phyloP scores from a whole-genome alignment of 2,797 vertebrate species.

The Uromys caudimaculatus region DNA sequence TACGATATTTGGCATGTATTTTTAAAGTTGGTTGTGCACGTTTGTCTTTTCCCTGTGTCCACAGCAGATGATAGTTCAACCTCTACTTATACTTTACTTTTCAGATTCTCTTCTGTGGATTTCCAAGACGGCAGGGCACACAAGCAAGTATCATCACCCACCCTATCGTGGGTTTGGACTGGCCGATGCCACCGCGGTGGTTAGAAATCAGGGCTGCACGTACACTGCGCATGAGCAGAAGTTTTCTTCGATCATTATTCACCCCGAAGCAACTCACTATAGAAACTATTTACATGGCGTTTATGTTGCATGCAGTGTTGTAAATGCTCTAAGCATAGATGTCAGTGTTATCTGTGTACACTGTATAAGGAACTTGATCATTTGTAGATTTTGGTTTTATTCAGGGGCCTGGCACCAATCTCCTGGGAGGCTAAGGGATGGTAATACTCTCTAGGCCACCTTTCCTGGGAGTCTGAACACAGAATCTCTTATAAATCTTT shows the following conservation, averaged over 20 bases:
- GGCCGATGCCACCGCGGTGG: neutral
- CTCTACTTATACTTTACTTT: neutral
- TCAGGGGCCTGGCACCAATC: neutral
- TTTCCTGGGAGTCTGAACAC: neutral
- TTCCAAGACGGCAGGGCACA: neutral
- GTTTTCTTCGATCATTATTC: neutral
- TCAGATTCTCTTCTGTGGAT: neutral
- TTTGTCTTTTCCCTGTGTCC: slow-evolving; percentile 41
- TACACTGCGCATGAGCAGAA: neutral
- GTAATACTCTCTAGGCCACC: neutral
- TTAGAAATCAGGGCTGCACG: neutral
- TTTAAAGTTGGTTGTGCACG: neutral
- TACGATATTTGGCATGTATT: neutral
- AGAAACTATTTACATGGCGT: neutral
- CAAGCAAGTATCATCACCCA: neutral
- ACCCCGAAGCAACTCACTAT: neutral
- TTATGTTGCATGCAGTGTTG: neutral
- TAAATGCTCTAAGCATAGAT: neutral
- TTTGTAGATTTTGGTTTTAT: neutral
- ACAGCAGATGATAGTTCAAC: slow-evolving; percentile 11
- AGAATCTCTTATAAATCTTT: slow-evolving; percentile 4
- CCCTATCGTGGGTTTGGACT: neutral
- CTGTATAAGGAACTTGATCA: neutral
- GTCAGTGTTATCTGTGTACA: neutral
- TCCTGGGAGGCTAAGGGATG: neutral